phyloP scores from a whole-genome alignment of 2,797 vertebrate species.

The Acestrorhynchus altus region DNA sequence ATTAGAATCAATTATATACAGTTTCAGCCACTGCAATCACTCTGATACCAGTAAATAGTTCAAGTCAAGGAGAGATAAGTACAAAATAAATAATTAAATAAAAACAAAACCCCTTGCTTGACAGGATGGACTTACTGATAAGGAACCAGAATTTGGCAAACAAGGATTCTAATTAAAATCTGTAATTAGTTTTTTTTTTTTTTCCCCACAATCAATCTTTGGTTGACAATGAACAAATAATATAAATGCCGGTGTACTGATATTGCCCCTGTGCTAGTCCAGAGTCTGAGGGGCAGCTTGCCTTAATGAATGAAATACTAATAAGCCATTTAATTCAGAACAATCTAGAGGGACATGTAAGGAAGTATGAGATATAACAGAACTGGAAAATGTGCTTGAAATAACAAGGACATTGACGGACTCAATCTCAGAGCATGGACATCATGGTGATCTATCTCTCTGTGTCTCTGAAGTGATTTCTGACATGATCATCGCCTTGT shows the following conservation, averaged over 20 bases:
- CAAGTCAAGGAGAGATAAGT: slow-evolving; percentile 40
- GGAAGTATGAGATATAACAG: slow-evolving; percentile 39
- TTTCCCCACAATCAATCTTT: slow-evolving; percentile 69
- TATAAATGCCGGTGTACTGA: slow-evolving; percentile 61
- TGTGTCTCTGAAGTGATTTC: too few relatives aligned
- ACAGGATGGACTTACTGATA: slow-evolving; percentile 63
- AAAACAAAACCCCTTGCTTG: too few relatives aligned
- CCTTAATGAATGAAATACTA: slow-evolving; percentile 70
- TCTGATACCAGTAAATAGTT: slow-evolving; percentile 44
- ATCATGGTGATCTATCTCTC: slow-evolving; percentile 31
- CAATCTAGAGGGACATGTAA: slow-evolving; percentile 47
- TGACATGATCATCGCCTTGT: too few relatives aligned
- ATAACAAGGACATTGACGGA: slow-evolving; percentile 27
- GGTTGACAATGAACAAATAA: slow-evolving; percentile 75
- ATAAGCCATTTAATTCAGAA: slow-evolving; percentile 68
- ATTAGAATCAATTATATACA: slow-evolving; percentile 28
- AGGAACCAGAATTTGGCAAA: slow-evolving; percentile 66
- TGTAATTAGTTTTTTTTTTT: slow-evolving; percentile 71
- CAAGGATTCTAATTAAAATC: slow-evolving; percentile 76
- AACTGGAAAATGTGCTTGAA: slow-evolving; percentile 34
- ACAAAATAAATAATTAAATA: slow-evolving; percentile 30
- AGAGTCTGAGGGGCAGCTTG: slow-evolving; percentile 63
- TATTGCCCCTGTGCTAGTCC: slow-evolving; percentile 65
- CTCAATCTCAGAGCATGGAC: slow-evolving; percentile 23
- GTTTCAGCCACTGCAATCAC: slow-evolving; percentile 13